Base-by-base conservation (phyloP, 2,113 vertebrate species). In the Misgurnus mizolepis region DNA sequence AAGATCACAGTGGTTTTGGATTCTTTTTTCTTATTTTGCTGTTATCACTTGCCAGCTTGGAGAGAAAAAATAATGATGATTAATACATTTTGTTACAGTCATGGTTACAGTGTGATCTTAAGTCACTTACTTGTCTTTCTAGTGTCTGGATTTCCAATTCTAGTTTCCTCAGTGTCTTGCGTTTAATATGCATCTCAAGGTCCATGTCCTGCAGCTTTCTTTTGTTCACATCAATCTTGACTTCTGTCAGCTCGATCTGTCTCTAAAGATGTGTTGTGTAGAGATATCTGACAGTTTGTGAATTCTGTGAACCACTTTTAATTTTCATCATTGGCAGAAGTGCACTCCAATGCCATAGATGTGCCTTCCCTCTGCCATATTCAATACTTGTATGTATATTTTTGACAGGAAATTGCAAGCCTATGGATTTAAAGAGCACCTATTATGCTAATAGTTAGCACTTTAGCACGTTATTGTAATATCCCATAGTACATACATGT, bases 41-140 rank as follows among this genome's bases (percentile, higher is more conserved):
- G 67, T 72, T 6, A 41, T 56, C 39, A 53, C 50, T 53, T 53
- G 50, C 12, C 50, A 53, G 69, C 69, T 73, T 73, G 70, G 50
- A 58, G 39, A 18, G 7, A 73, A 56, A 72, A 73, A 58, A 1
- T 22, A 55, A 53, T 14, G 6, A 72, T 39, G 27, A 73, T 72
- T 56, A 58, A 73, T 56, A 56, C 6, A 73, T 58, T 73, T 27
- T 56, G 7, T 39, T 72, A 70, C 17, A 50, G 70, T 56, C 34
- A 72, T 50, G 49, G 17, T 72, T 72, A 72, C 50, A 55, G 14
- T 72, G 22, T 72, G 70, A 53, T 56, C 70, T 55, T 14, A 72
- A 72, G 1, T 71, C 65, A 70, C 22, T 69, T 50, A 41, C 66
- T 67, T 72, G 45, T 70, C 69, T 72, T 72, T 72, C 69, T 72